These are phyloP conservation scores for Danio aesculapii DNA, from an alignment of 2,797 vertebrate genomes.

Conservation along the genomic window DNA sequence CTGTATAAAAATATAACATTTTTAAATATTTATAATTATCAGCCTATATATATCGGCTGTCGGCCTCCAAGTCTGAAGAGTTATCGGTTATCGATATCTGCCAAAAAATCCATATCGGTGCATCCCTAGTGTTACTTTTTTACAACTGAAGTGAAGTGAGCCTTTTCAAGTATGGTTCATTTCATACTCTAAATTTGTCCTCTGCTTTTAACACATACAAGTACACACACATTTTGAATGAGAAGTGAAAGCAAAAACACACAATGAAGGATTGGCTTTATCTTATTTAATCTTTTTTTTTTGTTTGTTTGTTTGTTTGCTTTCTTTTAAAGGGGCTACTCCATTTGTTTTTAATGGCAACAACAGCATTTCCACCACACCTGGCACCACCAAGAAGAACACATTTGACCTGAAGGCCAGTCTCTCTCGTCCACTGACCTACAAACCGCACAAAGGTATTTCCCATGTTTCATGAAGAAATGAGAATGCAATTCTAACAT, in stretches of 20 bases:
- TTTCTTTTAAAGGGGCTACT: conserved; percentile 70
- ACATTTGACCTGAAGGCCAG: conserved; percentile 93
- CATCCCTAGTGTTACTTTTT: no score
- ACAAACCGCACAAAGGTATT: conserved; percentile 92
- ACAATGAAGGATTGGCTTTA: background rate
- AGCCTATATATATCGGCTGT: no score
- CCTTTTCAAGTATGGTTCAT: no score
- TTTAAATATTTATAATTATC: no score
- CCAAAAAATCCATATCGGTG: no score
- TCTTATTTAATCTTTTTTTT: no score
- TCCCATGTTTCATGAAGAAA: background rate
- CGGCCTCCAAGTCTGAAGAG: no score
- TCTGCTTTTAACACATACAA: background rate
- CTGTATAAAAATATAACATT: no score
- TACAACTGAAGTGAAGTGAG: background rate
- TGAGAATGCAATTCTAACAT: background rate
- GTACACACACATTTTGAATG: background rate
- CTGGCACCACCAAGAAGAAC: conserved; percentile 81
- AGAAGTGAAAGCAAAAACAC: no score
- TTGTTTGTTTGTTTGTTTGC: background rate
- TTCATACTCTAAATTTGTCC: no score
- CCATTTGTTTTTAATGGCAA: conserved; percentile 82
- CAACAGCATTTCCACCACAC: conserved; percentile 72
- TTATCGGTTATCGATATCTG: no score
- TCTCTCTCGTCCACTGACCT: conserved; percentile 88